Base-by-base conservation (phyloP, 1,140 invertebrate genomes). In the Psix sp. region DNA sequence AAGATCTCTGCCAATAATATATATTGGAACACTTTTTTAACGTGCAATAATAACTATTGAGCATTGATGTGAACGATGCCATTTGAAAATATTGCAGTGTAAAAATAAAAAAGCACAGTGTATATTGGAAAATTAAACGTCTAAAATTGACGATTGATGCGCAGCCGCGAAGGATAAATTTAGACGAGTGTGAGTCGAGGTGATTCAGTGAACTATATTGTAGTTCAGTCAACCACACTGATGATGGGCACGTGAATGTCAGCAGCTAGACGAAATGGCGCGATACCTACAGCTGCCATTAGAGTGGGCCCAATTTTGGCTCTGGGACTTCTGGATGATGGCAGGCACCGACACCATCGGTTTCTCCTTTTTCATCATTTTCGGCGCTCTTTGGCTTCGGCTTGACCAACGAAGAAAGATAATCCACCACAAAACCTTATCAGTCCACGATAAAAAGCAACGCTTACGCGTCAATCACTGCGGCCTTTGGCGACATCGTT, bases 271-370 rank as follows among this genome's bases (percentile, higher is more conserved):
- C 48, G n/a, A 51, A 33, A 38, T 15, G 26, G 17, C 29, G 43
- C 3, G 15, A 35, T 83, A 84, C 84, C 75, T 86, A 86, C 84
- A 86, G 54, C 81, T 76, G 39, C 43, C 70, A 51, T 84, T 85
- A 31, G 89, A 85, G 81, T 90, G 82, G 74, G 89, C 81, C 91
- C 88, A 90, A 70, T 89, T 88, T 63, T 90, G 89, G 15, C 87
- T 86, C 71, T 91, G 90, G 9, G 90, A 88, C 33, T 91, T 91
- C 74, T 92, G 90, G 78, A 94, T 94, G 82, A 94, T 93, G 76
- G 92, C 92, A 76, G 92, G 91, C 76, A 94, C 93, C 78, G 92
- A 93, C 92, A 93, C 93, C 89, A 93, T 93, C 57, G 93, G 93
- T 82, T 93, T 94, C 84, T 94, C 93, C 86, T 94, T 94, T 88